Evolutionary conservation across 2,113 vertebrate genomes (phyloP).

Genomic region (Pseudorhombus dupliciocellatus): DNA sequence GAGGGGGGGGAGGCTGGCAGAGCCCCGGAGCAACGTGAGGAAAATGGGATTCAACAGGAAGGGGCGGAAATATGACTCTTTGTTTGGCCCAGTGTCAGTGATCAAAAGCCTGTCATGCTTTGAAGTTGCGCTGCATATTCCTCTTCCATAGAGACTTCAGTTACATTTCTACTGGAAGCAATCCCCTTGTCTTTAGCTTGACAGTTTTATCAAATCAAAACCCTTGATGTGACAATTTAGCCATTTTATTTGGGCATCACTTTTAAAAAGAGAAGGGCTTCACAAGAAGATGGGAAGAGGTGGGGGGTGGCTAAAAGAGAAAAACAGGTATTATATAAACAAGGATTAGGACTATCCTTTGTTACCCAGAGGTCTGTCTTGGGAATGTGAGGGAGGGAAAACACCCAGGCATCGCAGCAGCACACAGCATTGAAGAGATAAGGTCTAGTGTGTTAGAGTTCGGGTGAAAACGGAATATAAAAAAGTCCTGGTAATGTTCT

Average conservation of each 20-base stretch:
- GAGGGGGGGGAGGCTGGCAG: not conserved
- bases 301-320: not conserved
- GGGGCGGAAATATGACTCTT: conserved; percentile 26
- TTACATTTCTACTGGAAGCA: not conserved
- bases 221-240: not conserved
- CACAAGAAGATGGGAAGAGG: too few relatives aligned
- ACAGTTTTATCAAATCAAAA: not conserved
- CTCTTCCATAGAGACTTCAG: not conserved
- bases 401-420: not conserved
- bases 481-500: too few relatives aligned
- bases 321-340: not conserved
- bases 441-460: not conserved
- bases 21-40: conserved; percentile 28
- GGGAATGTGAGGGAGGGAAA: too few relatives aligned
- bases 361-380: too few relatives aligned
- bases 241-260: not conserved
- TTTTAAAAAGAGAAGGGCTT: too few relatives aligned
- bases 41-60: conserved; percentile 39
- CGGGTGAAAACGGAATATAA: too few relatives aligned
- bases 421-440: not conserved
- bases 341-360: too few relatives aligned
- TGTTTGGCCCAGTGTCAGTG: conserved; percentile 25
- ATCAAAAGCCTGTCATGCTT: conserved; percentile 59
- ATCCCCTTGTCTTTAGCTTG: not conserved
- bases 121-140: conserved; percentile 32